Conservation (phyloP, 2,888 invertebrate genomes). For the Xestia xanthographa region DNA sequence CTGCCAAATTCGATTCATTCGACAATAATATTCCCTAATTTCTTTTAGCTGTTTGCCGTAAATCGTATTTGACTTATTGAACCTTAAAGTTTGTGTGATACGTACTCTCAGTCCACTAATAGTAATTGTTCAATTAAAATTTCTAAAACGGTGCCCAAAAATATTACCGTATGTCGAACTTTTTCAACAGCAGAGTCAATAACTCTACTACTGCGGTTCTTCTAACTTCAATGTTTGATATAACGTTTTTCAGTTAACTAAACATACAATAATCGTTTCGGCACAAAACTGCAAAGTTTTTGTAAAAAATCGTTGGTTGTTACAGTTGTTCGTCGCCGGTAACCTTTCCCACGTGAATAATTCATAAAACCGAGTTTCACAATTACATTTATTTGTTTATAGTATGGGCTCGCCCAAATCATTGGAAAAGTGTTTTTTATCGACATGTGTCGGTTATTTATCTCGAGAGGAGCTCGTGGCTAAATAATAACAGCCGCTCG, state of each 20-base stretch:
- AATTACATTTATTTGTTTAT: constrained; percentile 73
- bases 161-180: background rate
- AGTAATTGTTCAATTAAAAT: constrained; percentile 13
- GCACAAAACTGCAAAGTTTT: constrained; percentile 71
- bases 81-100: constrained; percentile 14
- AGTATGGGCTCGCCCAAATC: constrained; percentile 47
- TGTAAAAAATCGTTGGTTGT: constrained; percentile 74
- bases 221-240: constrained; percentile 23
- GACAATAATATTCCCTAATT: constrained; percentile 6
- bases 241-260: constrained; percentile 27
- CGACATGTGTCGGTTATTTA: background rate
- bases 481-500: too few relatives aligned
- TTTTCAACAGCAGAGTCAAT: too few relatives aligned
- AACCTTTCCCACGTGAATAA: constrained; percentile 83
- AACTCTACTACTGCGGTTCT: background rate
- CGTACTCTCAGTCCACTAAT: background rate
- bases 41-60: background rate
- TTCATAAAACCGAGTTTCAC: constrained; percentile 78
- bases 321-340: constrained; percentile 76
- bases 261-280: constrained; percentile 55
- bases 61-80: background rate
- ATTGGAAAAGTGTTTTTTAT: constrained; percentile 44
- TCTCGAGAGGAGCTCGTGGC: too few relatives aligned
- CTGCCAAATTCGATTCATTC: background rate
- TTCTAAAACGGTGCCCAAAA: constrained; percentile 3